Percentiles rank a stretch among this genome's conserved stretches.
phyloP scores from a whole-genome alignment of 1,140 invertebrate genomes.

The Plutomurus gul region DNA sequence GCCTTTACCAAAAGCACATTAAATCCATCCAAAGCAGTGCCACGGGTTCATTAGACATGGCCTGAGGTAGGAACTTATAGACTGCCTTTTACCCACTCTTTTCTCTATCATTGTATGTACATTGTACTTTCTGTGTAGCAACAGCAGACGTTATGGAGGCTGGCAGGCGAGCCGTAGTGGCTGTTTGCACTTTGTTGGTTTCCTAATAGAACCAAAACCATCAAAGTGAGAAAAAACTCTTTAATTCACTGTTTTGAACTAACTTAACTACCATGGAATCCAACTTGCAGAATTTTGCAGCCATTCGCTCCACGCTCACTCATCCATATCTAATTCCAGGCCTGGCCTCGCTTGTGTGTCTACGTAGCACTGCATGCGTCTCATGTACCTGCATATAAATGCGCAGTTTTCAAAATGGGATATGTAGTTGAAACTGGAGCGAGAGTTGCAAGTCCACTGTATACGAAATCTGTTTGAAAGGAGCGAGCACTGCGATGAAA shows the following conservation, averaged over 20 bases:
- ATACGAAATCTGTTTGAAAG: too few relatives aligned
- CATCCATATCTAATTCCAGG: slow-evolving; percentile 8
- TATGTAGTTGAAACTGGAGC: too few relatives aligned
- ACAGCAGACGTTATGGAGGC: neutral
- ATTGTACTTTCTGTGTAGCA: neutral
- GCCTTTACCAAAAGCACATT: neutral
- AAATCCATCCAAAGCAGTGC: too few relatives aligned
- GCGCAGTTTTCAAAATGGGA: too few relatives aligned
- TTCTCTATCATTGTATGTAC: neutral
- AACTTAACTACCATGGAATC: slow-evolving; percentile 15
- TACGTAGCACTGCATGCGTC: too few relatives aligned
- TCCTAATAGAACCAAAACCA: slow-evolving; percentile 14
- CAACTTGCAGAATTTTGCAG: slow-evolving; percentile 12
- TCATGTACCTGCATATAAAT: too few relatives aligned
- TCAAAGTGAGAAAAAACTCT: slow-evolving; percentile 25
- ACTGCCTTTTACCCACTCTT: neutral
- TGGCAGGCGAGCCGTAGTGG: neutral
- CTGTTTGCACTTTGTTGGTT: neutral
- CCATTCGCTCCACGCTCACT: neutral
- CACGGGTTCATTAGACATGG: slow-evolving; percentile 9
- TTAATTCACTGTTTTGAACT: neutral
- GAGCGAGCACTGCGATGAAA: too few relatives aligned
- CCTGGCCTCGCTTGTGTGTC: neutral
- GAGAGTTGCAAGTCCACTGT: too few relatives aligned
- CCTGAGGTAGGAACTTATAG: neutral